phyloP scores from a whole-genome alignment of 1,140 invertebrate genomes.

The Lepidurus couesii region DNA sequence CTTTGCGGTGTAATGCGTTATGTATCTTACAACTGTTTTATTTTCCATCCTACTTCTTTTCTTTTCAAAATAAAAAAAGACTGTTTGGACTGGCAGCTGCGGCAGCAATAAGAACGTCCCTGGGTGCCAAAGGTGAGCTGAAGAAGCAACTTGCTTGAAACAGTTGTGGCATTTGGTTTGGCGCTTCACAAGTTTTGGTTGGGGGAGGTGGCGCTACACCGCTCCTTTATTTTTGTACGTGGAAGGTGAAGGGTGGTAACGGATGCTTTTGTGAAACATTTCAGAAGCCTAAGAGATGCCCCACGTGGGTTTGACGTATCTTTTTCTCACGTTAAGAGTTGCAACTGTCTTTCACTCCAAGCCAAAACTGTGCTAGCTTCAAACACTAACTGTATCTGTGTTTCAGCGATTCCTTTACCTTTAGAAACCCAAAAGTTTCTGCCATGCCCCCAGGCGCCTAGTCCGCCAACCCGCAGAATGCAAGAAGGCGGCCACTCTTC shows the following conservation, averaged over 20 bases:
- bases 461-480: too few species aligned
- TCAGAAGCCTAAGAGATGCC: neutral
- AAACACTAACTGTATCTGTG: neutral
- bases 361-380: neutral
- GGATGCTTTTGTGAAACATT: neutral
- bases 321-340: neutral
- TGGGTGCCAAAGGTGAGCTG: slow-evolving; percentile 5
- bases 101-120: slow-evolving; percentile 6
- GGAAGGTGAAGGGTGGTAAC: neutral
- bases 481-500: neutral
- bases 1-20: neutral
- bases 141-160: neutral
- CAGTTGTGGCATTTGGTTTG: neutral
- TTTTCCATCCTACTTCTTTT: neutral
- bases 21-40: neutral
- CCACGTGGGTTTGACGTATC: slow-evolving; percentile 6
- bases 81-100: neutral
- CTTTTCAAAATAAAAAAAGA: too few species aligned
- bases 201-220: too few species aligned
- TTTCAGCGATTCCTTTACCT: too few species aligned
- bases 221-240: too few species aligned
- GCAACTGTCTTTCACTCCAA: neutral
- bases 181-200: neutral
- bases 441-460: too few species aligned
- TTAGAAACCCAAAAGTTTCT: too few species aligned